Evolutionary conservation across 2,113 vertebrate species (phyloP).

Genomic region (Mobula hypostoma): DNA sequence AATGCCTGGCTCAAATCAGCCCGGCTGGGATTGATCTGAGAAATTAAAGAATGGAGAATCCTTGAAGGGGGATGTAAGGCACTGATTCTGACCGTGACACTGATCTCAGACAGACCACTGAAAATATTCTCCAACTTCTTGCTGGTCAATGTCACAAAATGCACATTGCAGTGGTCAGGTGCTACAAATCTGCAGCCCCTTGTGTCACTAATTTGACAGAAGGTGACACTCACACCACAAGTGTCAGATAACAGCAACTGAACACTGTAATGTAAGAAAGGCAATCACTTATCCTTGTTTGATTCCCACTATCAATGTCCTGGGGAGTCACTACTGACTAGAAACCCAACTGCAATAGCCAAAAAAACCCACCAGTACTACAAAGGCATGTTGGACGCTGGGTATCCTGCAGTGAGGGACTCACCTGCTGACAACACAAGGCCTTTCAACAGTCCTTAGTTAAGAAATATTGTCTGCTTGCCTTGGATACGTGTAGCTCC

Average conservation of each 20-base stretch:
- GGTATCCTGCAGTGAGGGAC: too few species aligned
- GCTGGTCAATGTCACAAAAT: not conserved
- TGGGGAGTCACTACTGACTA: too few species aligned
- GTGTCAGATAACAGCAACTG: not conserved
- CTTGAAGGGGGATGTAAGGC: not conserved
- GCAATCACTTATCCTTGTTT: too few species aligned
- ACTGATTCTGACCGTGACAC: not conserved
- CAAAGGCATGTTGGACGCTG: too few species aligned
- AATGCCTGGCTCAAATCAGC: not conserved
- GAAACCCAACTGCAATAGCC: too few species aligned
- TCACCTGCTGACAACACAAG: too few species aligned
- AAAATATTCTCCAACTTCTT: not conserved
- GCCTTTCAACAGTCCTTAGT: too few species aligned
- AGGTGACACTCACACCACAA: not conserved
- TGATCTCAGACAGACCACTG: not conserved
- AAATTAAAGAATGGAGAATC: not conserved
- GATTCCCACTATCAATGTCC: too few species aligned
- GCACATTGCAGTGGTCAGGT: not conserved
- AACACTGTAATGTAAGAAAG: not conserved
- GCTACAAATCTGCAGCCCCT: not conserved
- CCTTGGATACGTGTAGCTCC: not conserved
- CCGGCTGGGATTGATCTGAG: not conserved
- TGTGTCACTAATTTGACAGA: not conserved
- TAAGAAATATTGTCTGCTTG: too few species aligned
- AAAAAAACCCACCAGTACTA: too few species aligned